phyloP scores from a whole-genome alignment of 2,113 vertebrate species.

The Tenrec ecaudatus region DNA sequence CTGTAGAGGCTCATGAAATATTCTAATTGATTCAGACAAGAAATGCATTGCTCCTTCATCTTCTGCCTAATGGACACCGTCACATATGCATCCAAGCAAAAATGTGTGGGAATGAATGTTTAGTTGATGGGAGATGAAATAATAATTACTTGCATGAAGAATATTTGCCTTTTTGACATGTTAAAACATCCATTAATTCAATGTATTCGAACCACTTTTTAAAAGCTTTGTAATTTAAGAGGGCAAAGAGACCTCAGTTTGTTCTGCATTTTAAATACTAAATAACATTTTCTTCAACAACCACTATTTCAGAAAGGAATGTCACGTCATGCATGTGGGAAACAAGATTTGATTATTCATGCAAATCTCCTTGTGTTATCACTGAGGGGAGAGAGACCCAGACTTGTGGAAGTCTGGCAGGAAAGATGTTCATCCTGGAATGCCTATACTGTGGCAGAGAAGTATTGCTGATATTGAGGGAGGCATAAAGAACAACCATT shows the following conservation, averaged over 20 bases:
- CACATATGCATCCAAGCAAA: constrained; percentile 31
- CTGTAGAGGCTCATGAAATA: neutral
- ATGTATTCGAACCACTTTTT: constrained; percentile 67
- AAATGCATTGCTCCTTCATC: neutral
- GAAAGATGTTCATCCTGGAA: constrained; percentile 4
- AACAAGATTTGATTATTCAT: constrained; percentile 60
- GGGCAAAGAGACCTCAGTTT: constrained; percentile 65
- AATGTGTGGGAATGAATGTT: constrained; percentile 78
- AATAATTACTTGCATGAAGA: constrained; percentile 78
- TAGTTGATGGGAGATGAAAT: constrained; percentile 60
- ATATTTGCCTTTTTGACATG: constrained; percentile 79
- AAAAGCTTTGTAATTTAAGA: constrained; percentile 74
- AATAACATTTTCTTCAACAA: constrained; percentile 70
- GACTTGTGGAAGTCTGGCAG: constrained; percentile 1
- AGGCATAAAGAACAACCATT: neutral
- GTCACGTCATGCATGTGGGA: constrained; percentile 66
- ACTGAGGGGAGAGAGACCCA: constrained; percentile 52
- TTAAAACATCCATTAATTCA: constrained; percentile 74
- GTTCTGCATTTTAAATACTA: constrained; percentile 76
- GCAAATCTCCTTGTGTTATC: constrained; percentile 64
- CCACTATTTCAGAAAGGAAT: constrained; percentile 77
- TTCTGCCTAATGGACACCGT: neutral
- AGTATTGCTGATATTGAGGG: neutral
- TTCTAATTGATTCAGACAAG: neutral
- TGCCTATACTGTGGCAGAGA: too few species aligned